Base-by-base conservation (phyloP, 2,113 vertebrate species). In the Oryzias curvinotus region DNA sequence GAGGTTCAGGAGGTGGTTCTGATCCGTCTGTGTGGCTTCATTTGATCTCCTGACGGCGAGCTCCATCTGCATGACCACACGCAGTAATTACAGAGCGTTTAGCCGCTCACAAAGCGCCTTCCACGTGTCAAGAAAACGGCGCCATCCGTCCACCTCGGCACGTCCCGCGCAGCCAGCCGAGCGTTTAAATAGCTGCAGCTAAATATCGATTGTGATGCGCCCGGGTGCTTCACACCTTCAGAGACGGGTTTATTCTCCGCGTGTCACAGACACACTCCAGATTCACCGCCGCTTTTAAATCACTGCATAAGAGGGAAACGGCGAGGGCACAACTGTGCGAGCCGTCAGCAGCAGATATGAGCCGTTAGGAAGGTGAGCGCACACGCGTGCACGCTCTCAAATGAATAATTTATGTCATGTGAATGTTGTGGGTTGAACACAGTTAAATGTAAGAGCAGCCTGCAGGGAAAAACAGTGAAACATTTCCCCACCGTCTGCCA, bases 341-440 rank as follows among this genome's bases (percentile, higher is more conserved):
- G 55, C 23, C 19, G 49, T 41, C 26, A 21, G 68, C 15, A 1
- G 49, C 52, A 21, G 44, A 68, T 56, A 62, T 46, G 67, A 83
- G 48, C 42, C 47, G 67, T 59, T 68, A 56, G 44, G 28, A 18
- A 10, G 47, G 47, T 19, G 14, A 62, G 26, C 52, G 44, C 51
- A 60, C 42, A 42, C 51, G 19, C 65, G 46, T 36, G 21, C 65
- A 30, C 44, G 46, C 30, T 3, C 52, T 54, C 64, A 25, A 63
- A 83, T 87, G 85, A 83, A 87, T 87, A 75, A 87, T 85, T 68
- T 26, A 87, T 83, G 60, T 53, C 52, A 52, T 75, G 65, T 77
- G 80, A 75, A 83, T 58, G 80, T 79, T 83, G 80, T 81, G 78
- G 80, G 78, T 52, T 85, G 82, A 85, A 79, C 70, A 65, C 67